Conservation (phyloP, 2,888 invertebrate genomes). For the Melanotus villosus region DNA sequence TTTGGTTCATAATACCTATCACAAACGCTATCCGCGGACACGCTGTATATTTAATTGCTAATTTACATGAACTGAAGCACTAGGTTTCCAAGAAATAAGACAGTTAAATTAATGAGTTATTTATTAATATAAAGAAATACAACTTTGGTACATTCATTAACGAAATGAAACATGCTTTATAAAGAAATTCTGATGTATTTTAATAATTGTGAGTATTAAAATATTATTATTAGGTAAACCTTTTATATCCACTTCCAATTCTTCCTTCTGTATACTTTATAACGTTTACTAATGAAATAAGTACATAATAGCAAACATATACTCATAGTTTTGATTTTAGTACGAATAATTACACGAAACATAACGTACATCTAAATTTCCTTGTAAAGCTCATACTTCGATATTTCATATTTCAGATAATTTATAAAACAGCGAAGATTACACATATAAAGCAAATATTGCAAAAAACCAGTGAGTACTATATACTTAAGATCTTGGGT, state of each 20-base stretch:
- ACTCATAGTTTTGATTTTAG: too few relatives aligned
- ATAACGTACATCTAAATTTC: neutral
- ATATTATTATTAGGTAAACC: neutral
- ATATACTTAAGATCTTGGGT: conserved; percentile 17
- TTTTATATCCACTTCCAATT: too few relatives aligned
- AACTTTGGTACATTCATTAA: conserved; percentile 44
- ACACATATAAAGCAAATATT: conserved; percentile 31
- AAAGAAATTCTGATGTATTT: conserved; percentile 18
- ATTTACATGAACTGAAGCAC: too few relatives aligned
- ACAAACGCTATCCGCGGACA: too few relatives aligned
- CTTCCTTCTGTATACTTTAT: too few relatives aligned
- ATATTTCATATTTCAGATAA: neutral
- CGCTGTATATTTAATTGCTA: too few relatives aligned
- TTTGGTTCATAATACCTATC: too few relatives aligned
- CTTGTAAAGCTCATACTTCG: neutral
- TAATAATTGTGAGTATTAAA: neutral
- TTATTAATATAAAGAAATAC: conserved; percentile 45
- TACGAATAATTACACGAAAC: too few relatives aligned
- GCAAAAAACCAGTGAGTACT: conserved; percentile 28
- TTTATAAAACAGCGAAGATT: conserved; percentile 31
- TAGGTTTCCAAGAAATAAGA: too few relatives aligned
- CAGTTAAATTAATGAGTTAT: conserved; percentile 24
- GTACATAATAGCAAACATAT: too few relatives aligned
- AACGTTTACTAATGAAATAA: neutral
- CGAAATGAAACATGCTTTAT: conserved; percentile 16